A percentile compares a stretch with the other conserved stretches of the same genome.
Conservation (phyloP, 2,888 invertebrate species). For the Eustalomyia histrio region DNA sequence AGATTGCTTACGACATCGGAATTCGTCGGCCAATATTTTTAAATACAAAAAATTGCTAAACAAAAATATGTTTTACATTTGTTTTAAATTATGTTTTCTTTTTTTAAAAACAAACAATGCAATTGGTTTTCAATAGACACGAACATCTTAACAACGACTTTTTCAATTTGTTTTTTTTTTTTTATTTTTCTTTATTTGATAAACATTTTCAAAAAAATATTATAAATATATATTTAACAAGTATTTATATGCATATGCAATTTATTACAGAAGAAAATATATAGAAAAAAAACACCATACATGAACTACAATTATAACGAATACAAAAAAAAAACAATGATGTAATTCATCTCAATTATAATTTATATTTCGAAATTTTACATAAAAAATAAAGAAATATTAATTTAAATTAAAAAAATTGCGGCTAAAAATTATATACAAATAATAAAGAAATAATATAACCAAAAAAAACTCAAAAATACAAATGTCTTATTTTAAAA, state of each 20-base stretch:
- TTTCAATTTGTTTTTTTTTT: slow-evolving; percentile 24
- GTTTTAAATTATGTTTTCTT: neutral
- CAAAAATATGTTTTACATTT: slow-evolving; percentile 19
- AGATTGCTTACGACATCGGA: too few species aligned
- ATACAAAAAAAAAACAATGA: slow-evolving; percentile 17
- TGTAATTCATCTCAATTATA: slow-evolving; percentile 35
- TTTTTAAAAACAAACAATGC: neutral
- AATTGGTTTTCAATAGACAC: slow-evolving; percentile 20
- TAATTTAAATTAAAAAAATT: slow-evolving; percentile 46
- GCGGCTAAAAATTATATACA: slow-evolving; percentile 61
- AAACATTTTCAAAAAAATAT: too few species aligned
- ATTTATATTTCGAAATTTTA: slow-evolving; percentile 55
- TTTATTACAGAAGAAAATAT: slow-evolving; percentile 35
- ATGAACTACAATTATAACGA: slow-evolving; percentile 26
- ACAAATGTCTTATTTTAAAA: neutral
- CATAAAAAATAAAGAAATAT: slow-evolving; percentile 34
- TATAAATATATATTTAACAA: slow-evolving; percentile 28
- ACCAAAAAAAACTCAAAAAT: slow-evolving; percentile 7
- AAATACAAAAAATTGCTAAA: neutral
- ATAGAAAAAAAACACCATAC: slow-evolving; percentile 35
- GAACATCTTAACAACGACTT: slow-evolving; percentile 49
- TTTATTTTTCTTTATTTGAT: too few species aligned
- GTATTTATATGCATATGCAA: slow-evolving; percentile 46
- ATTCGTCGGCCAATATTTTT: too few species aligned
- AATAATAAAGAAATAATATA: slow-evolving; percentile 27